Base-by-base conservation (phyloP, 2,113 vertebrate species). In the Xerus inauris region DNA sequence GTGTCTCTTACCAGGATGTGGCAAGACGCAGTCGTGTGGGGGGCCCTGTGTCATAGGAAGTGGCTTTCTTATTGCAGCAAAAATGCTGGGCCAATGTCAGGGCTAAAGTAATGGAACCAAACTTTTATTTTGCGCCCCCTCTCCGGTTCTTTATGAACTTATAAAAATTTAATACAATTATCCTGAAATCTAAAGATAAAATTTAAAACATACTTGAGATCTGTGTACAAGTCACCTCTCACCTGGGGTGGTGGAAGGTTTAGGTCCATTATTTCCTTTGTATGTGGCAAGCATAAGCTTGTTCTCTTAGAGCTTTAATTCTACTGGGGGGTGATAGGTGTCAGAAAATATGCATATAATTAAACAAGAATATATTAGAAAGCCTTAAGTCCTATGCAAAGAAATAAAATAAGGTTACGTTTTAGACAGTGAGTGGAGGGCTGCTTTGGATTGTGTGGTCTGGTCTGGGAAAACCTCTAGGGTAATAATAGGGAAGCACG, bases 31-130 rank as follows among this genome's bases (percentile, higher is more conserved):
- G 64, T 9, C 28, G 0, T n/a, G 42, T 38, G 47, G 40, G 40
- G 35, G 47, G 49, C 75, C 42, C 32, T 83, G 38, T 5, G 82
- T 93, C 75, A 94, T 54, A 94, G 97, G 97, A 98, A 97, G 97
- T 97, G 97, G 91, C 65, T 97, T 96, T 90, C 45, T 45, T 75
- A 69, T 87, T 96, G 95, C 96, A 49, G 83, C 97, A 95, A 51
- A 96, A 89, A 91, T 94, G 91, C 84, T 30, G 30, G 85, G 42
- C 54, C 16, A 10, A 1, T 40, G 77, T 85, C 82, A 47, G 54
- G 45, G 67, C 76, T 32, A 65, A 65, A 75, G 26, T 45, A 94
- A 42, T 80, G 67, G 24, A 47, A 88, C 47, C 13, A 62, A 82
- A 79, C 67, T 85, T 88, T 40, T 51, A 16, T 72, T 92, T 59